These are phyloP conservation scores for Oscarella lobularis DNA, from an alignment of 37 sponge, comb jelly and placozoan species.

Conservation along the genomic window DNA sequence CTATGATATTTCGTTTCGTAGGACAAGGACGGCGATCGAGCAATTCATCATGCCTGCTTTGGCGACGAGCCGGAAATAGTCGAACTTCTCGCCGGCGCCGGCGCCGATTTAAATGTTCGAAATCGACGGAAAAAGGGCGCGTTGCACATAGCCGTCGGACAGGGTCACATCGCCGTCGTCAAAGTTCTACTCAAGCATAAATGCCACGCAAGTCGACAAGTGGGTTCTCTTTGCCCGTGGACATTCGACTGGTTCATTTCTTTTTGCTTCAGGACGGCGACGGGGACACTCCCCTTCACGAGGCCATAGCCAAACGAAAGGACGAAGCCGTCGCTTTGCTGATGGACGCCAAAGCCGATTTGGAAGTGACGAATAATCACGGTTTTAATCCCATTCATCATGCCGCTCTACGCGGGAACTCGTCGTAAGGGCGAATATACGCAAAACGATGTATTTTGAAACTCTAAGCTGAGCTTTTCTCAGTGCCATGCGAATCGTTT, in stretches of 20 bases:
- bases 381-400: conserved; percentile 83
- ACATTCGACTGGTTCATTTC: neutral
- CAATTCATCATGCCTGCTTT: conserved; percentile 69
- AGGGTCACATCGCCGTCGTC: conserved; percentile 63
- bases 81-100: conserved; percentile 36
- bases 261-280: conserved; percentile 49
- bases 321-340: conserved; percentile 69
- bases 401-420: conserved; percentile 53
- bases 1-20: conserved; percentile 3
- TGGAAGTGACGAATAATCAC: conserved; percentile 53
- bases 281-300: conserved; percentile 94
- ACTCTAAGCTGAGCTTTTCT: neutral
- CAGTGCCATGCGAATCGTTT: conserved; percentile 41
- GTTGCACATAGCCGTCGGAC: conserved; percentile 73
- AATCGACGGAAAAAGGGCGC: conserved; percentile 70
- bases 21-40: conserved; percentile 75
- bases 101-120: conserved; percentile 61
- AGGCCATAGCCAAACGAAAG: conserved; percentile 72
- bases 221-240: conserved; percentile 1
- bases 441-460: neutral
- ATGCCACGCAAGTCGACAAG: conserved; percentile 71
- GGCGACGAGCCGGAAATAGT: conserved; percentile 78
- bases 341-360: conserved; percentile 54
- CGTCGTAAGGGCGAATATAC: conserved; percentile 11
- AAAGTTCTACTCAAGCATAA: conserved; percentile 30